phyloP scores from a whole-genome alignment of 2,888 invertebrate genomes.

The Heliconius erato region DNA sequence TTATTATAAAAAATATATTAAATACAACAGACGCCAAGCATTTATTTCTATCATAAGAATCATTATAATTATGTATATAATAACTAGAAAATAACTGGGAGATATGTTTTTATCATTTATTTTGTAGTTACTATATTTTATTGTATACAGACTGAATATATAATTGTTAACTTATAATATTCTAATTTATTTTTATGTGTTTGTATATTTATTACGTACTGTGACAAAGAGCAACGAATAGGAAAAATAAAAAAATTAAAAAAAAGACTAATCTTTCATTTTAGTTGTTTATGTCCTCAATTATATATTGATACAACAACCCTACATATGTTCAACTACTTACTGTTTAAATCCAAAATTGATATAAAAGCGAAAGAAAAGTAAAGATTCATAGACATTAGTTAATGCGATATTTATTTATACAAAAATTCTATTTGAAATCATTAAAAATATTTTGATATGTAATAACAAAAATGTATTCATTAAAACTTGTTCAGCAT shows the following conservation, averaged over 20 bases:
- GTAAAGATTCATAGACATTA: too few species aligned
- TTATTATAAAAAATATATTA: not conserved
- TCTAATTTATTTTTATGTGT: conserved; percentile 59
- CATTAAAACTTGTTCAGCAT: not conserved
- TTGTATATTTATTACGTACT: conserved; percentile 13
- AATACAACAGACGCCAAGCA: not conserved
- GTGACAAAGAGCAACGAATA: conserved; percentile 36
- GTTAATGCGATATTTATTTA: not conserved
- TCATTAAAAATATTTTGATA: too few species aligned
- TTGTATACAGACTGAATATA: conserved; percentile 73
- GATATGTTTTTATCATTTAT: conserved; percentile 49
- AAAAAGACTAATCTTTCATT: not conserved
- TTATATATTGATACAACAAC: not conserved
- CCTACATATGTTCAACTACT: not conserved
- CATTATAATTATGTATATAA: not conserved
- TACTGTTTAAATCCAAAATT: too few species aligned
- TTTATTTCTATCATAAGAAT: conserved; percentile 11
- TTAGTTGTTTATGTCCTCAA: not conserved
- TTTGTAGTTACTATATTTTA: conserved; percentile 51
- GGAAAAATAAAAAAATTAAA: conserved; percentile 26
- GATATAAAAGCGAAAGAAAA: too few species aligned
- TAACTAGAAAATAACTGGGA: conserved; percentile 23
- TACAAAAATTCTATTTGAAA: too few species aligned
- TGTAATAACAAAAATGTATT: too few species aligned
- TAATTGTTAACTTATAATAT: conserved; percentile 74